phyloP scores from a whole-genome alignment of 1,140 invertebrate species.

The Steinernema khuongi region DNA sequence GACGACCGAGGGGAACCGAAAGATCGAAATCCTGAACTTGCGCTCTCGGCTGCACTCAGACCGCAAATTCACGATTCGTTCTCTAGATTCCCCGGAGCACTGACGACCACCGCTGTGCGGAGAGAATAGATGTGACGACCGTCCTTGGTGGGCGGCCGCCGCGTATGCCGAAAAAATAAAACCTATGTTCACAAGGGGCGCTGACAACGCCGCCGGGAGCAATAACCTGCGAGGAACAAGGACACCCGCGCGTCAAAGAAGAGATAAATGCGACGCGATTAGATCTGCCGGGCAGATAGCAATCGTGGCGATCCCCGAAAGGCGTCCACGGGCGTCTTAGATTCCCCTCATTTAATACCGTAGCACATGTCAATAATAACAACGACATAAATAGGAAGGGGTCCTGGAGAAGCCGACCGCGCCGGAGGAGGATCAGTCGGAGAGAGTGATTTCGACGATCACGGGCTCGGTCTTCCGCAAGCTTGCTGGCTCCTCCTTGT shows the following conservation, averaged over 20 bases:
- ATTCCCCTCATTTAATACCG: too few relatives aligned
- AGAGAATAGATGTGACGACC: background rate
- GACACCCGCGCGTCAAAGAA: background rate
- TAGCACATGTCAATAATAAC: background rate
- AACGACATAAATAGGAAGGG: background rate
- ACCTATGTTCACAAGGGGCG: background rate
- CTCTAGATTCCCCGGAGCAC: background rate
- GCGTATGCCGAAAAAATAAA: slow-evolving; percentile 7
- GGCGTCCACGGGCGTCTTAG: background rate
- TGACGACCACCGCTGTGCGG: background rate
- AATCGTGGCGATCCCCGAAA: background rate
- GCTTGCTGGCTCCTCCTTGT: background rate
- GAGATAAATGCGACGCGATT: slow-evolving; percentile 15
- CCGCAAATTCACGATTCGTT: slow-evolving; percentile 14
- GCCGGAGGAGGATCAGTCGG: slow-evolving; percentile 6
- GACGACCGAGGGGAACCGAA: background rate
- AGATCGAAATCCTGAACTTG: background rate
- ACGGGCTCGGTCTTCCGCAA: background rate
- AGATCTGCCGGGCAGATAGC: background rate
- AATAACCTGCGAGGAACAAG: slow-evolving; percentile 10
- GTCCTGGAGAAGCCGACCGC: too few relatives aligned
- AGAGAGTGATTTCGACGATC: background rate
- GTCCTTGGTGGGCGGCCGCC: background rate
- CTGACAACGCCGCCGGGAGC: slow-evolving; percentile 15
- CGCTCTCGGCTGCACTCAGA: background rate